Conservation (phyloP, 2,888 invertebrate species). For the Chironomus tentans region DNA sequence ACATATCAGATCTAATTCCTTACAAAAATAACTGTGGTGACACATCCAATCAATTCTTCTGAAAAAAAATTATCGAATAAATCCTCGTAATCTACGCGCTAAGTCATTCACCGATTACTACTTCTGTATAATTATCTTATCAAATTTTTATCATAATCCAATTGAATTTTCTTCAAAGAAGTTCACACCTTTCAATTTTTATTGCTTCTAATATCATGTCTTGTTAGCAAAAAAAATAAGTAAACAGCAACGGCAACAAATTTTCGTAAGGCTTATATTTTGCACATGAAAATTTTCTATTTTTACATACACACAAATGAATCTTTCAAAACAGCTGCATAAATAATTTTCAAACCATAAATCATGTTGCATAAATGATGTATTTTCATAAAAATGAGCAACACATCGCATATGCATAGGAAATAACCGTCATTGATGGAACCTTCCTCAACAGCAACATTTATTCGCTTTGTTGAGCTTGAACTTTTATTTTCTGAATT, state of each 20-base stretch:
- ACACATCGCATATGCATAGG: neutral
- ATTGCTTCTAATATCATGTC: too few species aligned
- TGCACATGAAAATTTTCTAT: neutral
- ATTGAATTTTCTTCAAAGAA: too few species aligned
- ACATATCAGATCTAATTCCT: too few species aligned
- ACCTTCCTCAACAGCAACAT: conserved; percentile 8
- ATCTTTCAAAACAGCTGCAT: neutral
- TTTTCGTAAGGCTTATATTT: neutral
- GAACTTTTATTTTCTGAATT: conserved; percentile 22
- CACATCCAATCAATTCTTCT: too few species aligned
- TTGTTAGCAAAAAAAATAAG: too few species aligned
- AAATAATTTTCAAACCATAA: neutral
- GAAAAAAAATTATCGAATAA: too few species aligned
- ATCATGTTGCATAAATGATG: neutral
- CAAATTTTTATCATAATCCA: too few species aligned
- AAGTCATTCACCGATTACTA: too few species aligned
- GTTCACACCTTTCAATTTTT: too few species aligned
- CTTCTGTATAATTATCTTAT: too few species aligned
- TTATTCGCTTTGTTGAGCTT: conserved; percentile 25
- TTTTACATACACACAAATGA: neutral
- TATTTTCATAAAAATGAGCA: neutral
- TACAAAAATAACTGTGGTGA: too few species aligned
- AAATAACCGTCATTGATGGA: neutral
- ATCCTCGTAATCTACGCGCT: too few species aligned
- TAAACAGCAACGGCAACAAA: neutral